Base-by-base conservation (phyloP, 2,797 vertebrate genomes). In the Ataeniobius toweri region DNA sequence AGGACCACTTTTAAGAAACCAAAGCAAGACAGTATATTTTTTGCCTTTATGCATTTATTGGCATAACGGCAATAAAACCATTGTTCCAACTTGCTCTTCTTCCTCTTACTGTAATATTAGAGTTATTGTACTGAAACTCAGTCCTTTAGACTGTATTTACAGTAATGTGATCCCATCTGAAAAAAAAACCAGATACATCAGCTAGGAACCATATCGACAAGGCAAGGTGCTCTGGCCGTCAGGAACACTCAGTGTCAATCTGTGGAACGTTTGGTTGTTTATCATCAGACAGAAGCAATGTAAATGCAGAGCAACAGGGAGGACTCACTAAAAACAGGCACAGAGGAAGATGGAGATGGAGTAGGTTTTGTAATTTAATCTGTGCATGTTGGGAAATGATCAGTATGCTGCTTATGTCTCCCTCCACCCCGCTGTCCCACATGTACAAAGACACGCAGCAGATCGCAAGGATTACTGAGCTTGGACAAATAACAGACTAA, bases 371-470 rank as follows among this genome's bases (percentile, higher is more conserved):
- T 85, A 80, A 91, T 90, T 88, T 88, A 73, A 91, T 89, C 44
- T 41, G 48, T 4, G 67, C 80, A 85, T 87, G 81, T 85, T 88
- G 80, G 84, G 83, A 86, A 81, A 77, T 90, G 83, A 84, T 91
- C 79, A 73, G 85, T 77, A 89, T 91, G 82, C 87, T 22, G 72
- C 73, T 71, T 59, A 18, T 69, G 77, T 70, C 59, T 39, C 5
- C 41, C 39, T 16, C n/a, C 78, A 41, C 68, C 55, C 61, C 1
- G 10, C 39, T 14, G 13, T 26, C 70, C 75, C 26, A 31, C 50
- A 24, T 76, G 68, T 71, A 78, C 79, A 79, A 16, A 85, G 76
- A 79, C 56, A 56, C 73, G 73, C 51, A 13, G 31, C 18, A 56
- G 51, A 69, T 48, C 16, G 59, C 28, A 31, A 70, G 74, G 48